Evolutionary conservation across 2,888 invertebrate genomes (phyloP), one percentile per base, ranked within the genome.

Genomic region (Heliconius charithonia): DNA sequence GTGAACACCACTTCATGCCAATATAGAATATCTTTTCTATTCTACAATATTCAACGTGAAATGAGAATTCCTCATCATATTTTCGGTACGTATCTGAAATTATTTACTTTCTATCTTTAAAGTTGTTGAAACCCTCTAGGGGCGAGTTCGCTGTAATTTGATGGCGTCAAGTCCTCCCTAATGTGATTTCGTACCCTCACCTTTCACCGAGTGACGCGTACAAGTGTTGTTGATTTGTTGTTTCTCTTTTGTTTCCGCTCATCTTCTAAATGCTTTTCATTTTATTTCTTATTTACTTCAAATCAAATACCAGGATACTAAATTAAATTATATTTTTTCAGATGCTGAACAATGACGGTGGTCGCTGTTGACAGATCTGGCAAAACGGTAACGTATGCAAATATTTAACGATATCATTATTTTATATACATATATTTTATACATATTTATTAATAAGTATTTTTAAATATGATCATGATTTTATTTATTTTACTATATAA

Each of bases 181-280:
- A 91, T 89, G 87, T 87, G 89, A 89, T 91, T 90, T 85, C 84
- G 83, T 86, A 83, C 91, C 91, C 90, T 90, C 87, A 84, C 86
- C 87, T 85, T 85, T 84, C 86, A 83, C 82, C 85, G 84, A 85
- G 89, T 90, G 92, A 91, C 92, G 90, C 87, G 89, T 86, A 87
- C 89, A 91, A 93, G 90, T 91, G 90, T 91, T 92, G 91, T 91
- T 90, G 90, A 92, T 89, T 92, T 91, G 91, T 92, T 92, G 89
- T 93, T 91, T 91, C 88, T 87, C 89, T 90, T 90, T 89, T 91
- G 89, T 90, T 92, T 90, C 89, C 89, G 87, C 86, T 88, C 87
- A 85, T 88, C 85, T 88, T 87, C 84, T 83, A 71, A 56, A 32
- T 56, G 13, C 83, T 84, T 84, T 87, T 63, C 87, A 81, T 86